Base-by-base conservation (phyloP, 1,140 invertebrate genomes). In the Drosophila equinoxialis region DNA sequence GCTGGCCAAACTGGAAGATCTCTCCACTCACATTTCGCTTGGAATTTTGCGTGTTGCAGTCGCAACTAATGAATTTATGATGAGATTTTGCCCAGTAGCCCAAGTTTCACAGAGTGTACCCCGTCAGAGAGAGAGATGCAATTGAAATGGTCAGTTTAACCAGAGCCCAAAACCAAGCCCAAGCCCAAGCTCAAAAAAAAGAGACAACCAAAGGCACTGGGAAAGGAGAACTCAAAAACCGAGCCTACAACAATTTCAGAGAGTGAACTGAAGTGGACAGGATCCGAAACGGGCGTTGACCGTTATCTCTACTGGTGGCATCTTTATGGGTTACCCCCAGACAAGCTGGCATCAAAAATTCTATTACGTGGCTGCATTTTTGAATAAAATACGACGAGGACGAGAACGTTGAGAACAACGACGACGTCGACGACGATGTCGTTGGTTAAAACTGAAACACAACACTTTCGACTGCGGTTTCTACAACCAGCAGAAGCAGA, bases 261-360 rank as follows among this genome's bases (percentile, higher is more conserved):
- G 55, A 54, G 65, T 58, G 42, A 64, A 61, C 42, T 51, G 64
- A 35, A 74, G 57, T 68, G 71, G 59, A 66, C 48, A 51, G 45
- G 45, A 51, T 51, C 65, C 65, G 59, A 54, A 73, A 54, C 68
- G 83, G 79, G 67, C 84, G 77, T 89, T 89, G 84, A 87, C 84
- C 84, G 83, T 89, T 87, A 87, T 89, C 83, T 71, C 45, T 51
- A 51, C 45, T 83, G 74, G 81, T 87, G 83, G 84, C 84, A 83
- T 83, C 86, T 89, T 89, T 83, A 89, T 87, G 84, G 84, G 65
- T 37, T 17, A 37, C 33, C 62, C 71, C 74, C 83, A 87, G 84
- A 87, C 84, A 89, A 84, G 84, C 84, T 80, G 84, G 84, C 84
- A 87, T 87, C 84, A 87, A 87, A 87, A 87, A 87, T 87, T 87